These are phyloP conservation scores for Pipa parva DNA, from an alignment of 2,113 vertebrate genomes.

Conservation along the genomic window DNA sequence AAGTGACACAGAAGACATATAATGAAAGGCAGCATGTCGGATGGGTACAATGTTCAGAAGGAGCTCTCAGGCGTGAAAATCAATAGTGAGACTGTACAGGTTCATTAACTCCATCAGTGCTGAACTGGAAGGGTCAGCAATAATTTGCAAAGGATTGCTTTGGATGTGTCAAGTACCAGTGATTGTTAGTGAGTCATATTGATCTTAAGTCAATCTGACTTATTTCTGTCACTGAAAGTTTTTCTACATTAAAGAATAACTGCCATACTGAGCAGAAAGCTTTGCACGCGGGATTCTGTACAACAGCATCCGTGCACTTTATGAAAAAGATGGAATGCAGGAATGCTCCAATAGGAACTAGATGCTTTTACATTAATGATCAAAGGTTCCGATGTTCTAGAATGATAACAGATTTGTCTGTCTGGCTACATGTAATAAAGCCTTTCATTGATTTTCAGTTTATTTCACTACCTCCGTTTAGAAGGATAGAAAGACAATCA, in stretches of 20 bases:
- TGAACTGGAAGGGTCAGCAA: constrained; percentile 20
- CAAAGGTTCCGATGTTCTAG: too few species aligned
- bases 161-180: constrained; percentile 1
- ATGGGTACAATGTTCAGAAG: constrained; percentile 21
- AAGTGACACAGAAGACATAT: constrained; percentile 27
- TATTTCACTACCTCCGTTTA: too few species aligned
- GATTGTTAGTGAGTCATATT: constrained; percentile 7
- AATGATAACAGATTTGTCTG: too few species aligned
- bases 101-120: constrained; percentile 32
- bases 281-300: not conserved
- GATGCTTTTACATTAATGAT: too few species aligned
- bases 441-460: too few species aligned
- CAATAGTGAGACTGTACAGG: constrained; percentile 8
- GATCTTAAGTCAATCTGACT: constrained; percentile 21
- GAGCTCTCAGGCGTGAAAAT: constrained; percentile 24
- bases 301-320: too few species aligned
- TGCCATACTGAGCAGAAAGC: not conserved
- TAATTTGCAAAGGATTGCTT: constrained; percentile 21
- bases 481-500: too few species aligned
- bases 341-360: too few species aligned
- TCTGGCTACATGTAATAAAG: too few species aligned
- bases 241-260: not conserved
- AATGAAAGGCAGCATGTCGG: constrained; percentile 18
- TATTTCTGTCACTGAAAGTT: constrained; percentile 8
- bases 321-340: too few species aligned